Percentiles rank a stretch among this genome's conserved stretches.
These are phyloP conservation scores for Heliocidaris erythrogramma DNA, from an alignment of 35 echinoderm and acorn worm genomes.

Conservation along the genomic window DNA sequence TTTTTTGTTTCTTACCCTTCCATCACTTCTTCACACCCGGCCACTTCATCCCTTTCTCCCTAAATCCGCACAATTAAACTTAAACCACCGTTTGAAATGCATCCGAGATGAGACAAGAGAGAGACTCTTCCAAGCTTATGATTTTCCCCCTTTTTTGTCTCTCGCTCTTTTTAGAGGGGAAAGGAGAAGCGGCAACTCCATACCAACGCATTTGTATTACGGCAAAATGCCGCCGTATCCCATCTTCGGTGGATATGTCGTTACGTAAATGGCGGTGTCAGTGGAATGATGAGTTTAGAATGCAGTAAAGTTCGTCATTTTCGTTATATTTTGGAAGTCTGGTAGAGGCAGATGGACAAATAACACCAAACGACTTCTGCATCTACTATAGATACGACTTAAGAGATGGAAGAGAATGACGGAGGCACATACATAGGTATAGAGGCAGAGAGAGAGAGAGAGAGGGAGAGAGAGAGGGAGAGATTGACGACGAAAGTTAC, in stretches of 20 bases:
- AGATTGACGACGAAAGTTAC: too few relatives aligned
- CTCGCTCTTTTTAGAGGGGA: not conserved
- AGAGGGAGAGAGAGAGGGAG: too few relatives aligned
- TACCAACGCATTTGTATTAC: too few relatives aligned
- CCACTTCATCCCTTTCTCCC: constrained; percentile 12
- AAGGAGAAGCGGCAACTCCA: not conserved
- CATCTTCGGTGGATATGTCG: not conserved
- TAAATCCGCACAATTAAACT: constrained; percentile 21
- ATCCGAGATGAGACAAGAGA: not conserved
- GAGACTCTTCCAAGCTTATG: not conserved
- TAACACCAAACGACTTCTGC: too few relatives aligned
- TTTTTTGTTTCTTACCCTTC: not conserved
- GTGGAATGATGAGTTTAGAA: not conserved
- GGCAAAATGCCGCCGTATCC: not conserved
- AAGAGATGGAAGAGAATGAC: too few relatives aligned
- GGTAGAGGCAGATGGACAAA: too few relatives aligned
- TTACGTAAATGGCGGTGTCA: not conserved
- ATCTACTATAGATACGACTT: too few relatives aligned
- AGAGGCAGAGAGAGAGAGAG: too few relatives aligned
- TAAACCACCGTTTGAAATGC: constrained; percentile 38
- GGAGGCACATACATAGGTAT: too few relatives aligned
- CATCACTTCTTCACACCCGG: not conserved
- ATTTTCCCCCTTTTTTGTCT: not conserved
- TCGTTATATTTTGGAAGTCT: not conserved
- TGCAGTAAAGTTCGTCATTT: not conserved